Evolutionary conservation across 2,113 vertebrate species (phyloP).

Genomic region (Mandrillus leucophaeus): DNA sequence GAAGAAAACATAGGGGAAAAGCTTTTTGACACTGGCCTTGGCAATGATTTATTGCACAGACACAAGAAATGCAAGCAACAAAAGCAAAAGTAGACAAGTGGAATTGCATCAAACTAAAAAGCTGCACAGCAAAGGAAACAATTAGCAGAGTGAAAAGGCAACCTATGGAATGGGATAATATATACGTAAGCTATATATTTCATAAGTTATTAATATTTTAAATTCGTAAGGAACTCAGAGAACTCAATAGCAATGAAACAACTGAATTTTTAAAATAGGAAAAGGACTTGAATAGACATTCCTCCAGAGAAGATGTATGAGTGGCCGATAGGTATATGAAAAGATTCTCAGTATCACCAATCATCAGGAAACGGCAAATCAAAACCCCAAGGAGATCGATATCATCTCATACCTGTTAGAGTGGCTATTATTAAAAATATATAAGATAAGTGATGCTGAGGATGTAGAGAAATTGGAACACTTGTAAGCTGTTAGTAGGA

Average conservation of each 20-base stretch:
- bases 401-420: not conserved
- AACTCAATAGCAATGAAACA: not conserved
- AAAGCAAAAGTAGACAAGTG: not conserved
- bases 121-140: too few species aligned
- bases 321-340: not conserved
- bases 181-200: not conserved
- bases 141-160: not conserved
- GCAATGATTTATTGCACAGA: not conserved
- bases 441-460: not conserved
- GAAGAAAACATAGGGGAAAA: not conserved
- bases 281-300: too few species aligned
- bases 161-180: not conserved
- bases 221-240: not conserved
- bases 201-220: not conserved
- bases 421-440: not conserved
- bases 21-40: too few species aligned
- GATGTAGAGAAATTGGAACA: not conserved
- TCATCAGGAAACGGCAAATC: not conserved
- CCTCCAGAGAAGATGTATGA: not conserved
- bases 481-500: not conserved
- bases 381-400: not conserved
- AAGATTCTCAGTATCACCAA: not conserved
- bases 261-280: too few species aligned
- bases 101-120: too few species aligned
- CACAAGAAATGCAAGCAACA: not conserved